Evolutionary conservation across 2,797 vertebrate genomes (phyloP).

Genomic region (Cuniculus paca): DNA sequence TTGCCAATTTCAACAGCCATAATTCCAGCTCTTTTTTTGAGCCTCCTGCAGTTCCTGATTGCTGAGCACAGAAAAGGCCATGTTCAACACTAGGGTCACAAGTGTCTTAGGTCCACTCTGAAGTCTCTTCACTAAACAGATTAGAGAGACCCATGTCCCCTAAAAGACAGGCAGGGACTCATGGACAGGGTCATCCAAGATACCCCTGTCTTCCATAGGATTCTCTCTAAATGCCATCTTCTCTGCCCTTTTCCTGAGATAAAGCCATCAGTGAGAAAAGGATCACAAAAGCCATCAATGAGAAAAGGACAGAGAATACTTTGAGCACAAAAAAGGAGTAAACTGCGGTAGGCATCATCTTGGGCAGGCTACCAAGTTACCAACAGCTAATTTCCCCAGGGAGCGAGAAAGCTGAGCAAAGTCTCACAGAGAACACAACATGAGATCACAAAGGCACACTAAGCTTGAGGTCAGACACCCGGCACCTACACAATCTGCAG

Average conservation of each 20-base stretch:
- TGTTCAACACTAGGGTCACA: not conserved
- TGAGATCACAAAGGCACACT: too few relatives aligned
- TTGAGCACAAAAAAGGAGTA: too few relatives aligned
- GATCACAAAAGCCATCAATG: not conserved
- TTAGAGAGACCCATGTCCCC: not conserved
- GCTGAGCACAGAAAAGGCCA: not conserved
- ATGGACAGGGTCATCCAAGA: not conserved
- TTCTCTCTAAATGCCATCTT: not conserved
- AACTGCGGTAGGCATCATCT: too few relatives aligned
- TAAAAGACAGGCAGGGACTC: not conserved
- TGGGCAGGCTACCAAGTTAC: too few relatives aligned
- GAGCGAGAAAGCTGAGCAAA: too few relatives aligned
- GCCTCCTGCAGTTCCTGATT: not conserved
- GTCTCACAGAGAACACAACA: too few relatives aligned
- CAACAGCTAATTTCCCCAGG: too few relatives aligned
- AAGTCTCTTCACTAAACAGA: not conserved
- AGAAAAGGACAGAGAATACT: too few relatives aligned
- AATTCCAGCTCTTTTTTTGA: not conserved
- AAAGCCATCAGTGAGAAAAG: not conserved
- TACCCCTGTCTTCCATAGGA: not conserved
- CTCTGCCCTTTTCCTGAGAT: not conserved
- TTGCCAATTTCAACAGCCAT: not conserved
- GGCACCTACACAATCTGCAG: too few relatives aligned
- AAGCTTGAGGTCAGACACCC: too few relatives aligned
- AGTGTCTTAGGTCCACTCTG: not conserved